Conservation (phyloP, 2,113 vertebrate species). For the Aleadryas rufinucha region DNA sequence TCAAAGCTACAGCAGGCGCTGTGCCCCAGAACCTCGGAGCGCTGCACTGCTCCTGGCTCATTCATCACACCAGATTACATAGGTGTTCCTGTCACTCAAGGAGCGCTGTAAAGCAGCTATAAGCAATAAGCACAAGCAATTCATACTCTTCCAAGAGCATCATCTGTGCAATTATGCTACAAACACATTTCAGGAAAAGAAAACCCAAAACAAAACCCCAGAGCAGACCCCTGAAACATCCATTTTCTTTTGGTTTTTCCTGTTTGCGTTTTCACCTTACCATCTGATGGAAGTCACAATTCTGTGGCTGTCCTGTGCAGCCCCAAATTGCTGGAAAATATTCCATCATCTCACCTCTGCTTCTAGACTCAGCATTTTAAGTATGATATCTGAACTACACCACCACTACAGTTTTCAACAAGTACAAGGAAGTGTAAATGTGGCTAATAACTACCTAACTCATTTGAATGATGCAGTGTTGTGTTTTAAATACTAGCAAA, state of each 20-base stretch:
- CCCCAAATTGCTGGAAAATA: background rate
- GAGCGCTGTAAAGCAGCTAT: constrained; percentile 8
- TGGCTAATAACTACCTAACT: background rate
- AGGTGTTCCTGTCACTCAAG: constrained; percentile 59
- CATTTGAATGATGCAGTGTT: background rate
- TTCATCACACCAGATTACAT: constrained; percentile 55
- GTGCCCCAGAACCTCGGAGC: constrained; percentile 8
- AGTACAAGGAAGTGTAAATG: background rate
- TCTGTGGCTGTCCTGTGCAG: background rate
- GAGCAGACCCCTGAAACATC: background rate
- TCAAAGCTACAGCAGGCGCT: constrained; percentile 28
- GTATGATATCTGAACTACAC: background rate
- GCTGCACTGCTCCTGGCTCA: constrained; percentile 33
- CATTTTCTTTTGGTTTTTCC: background rate
- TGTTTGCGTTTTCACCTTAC: background rate
- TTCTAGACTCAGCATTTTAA: background rate
- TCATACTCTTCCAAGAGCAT: constrained; percentile 39
- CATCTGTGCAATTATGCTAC: background rate
- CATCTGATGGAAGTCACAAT: background rate
- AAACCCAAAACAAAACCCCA: background rate
- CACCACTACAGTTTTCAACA: background rate
- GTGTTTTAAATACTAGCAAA: background rate
- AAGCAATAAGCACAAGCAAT: constrained; percentile 53
- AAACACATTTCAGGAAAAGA: constrained; percentile 15
- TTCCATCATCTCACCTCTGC: background rate